Evolutionary conservation across 2,797 vertebrate genomes (phyloP).

Genomic region (Emys orbicularis): DNA sequence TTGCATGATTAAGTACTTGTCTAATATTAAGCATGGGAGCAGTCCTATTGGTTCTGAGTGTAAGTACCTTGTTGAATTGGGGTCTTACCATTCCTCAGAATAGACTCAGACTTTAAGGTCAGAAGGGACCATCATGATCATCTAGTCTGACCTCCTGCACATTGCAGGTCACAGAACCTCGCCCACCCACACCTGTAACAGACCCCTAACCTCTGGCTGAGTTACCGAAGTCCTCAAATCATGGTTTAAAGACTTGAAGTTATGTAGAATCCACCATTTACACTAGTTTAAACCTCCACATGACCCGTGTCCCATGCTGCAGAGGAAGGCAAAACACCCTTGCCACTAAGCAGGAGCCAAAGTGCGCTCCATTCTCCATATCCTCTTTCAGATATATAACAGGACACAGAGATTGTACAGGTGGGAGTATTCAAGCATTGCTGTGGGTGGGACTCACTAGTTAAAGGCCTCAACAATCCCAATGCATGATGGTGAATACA

Average conservation of each 20-base stretch:
- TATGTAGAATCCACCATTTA: too few relatives aligned
- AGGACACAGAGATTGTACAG: not conserved
- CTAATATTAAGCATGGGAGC: not conserved
- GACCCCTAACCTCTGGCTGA: too few relatives aligned
- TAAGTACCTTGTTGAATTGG: not conserved
- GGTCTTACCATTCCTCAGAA: not conserved
- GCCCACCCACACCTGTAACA: too few relatives aligned
- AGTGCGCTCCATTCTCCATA: not conserved
- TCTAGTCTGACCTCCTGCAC: too few relatives aligned
- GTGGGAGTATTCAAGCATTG: not conserved
- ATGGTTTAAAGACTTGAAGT: too few relatives aligned
- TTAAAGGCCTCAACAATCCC: not conserved
- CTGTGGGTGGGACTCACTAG: not conserved
- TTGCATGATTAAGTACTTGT: not conserved
- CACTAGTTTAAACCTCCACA: too few relatives aligned
- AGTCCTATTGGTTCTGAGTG: not conserved
- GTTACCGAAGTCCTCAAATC: too few relatives aligned
- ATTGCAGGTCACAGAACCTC: too few relatives aligned
- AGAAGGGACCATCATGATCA: too few relatives aligned
- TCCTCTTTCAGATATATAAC: not conserved
- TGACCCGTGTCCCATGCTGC: too few relatives aligned
- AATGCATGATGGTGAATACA: not conserved
- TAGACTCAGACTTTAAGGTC: not conserved
- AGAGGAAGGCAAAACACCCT: too few relatives aligned
- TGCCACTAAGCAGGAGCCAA: too few relatives aligned